These are phyloP conservation scores for Cyprinodon brontotheroides DNA, from an alignment of 2,113 vertebrate species.

Conservation along the genomic window DNA sequence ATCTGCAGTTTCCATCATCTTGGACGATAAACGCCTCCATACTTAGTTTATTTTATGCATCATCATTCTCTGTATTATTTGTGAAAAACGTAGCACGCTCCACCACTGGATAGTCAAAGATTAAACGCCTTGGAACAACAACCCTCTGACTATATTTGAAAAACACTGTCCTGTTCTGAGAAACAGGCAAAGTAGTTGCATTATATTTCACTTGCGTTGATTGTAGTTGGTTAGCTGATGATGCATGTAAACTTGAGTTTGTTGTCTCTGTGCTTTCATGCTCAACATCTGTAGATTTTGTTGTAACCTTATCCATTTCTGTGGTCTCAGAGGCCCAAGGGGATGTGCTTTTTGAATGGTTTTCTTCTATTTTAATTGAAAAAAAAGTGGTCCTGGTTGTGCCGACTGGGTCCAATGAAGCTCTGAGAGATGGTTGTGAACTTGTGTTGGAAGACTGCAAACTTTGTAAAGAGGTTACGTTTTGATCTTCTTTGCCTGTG, in stretches of 20 bases:
- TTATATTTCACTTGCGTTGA: not conserved
- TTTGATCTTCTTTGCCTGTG: not conserved
- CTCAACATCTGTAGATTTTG: not conserved
- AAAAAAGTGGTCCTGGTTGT: not conserved
- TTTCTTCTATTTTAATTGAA: not conserved
- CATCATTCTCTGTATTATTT: not conserved
- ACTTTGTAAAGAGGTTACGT: not conserved
- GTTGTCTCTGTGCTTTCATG: not conserved
- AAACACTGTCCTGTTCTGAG: not conserved
- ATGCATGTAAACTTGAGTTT: not conserved
- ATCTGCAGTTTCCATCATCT: not conserved
- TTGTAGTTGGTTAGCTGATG: not conserved
- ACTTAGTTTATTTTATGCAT: not conserved
- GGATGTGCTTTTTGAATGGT: not conserved
- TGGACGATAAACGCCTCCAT: not conserved
- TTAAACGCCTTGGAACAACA: conserved; percentile 10
- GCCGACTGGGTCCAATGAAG: not conserved
- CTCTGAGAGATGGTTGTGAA: not conserved
- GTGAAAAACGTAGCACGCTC: not conserved
- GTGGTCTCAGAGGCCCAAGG: not conserved
- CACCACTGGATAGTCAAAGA: conserved; percentile 32
- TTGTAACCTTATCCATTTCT: not conserved
- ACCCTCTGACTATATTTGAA: conserved; percentile 11
- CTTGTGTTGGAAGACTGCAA: not conserved
- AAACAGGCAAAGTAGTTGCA: not conserved